Conservation (phyloP, 2,113 vertebrate species). For the Poeciliopsis occidentalis region DNA sequence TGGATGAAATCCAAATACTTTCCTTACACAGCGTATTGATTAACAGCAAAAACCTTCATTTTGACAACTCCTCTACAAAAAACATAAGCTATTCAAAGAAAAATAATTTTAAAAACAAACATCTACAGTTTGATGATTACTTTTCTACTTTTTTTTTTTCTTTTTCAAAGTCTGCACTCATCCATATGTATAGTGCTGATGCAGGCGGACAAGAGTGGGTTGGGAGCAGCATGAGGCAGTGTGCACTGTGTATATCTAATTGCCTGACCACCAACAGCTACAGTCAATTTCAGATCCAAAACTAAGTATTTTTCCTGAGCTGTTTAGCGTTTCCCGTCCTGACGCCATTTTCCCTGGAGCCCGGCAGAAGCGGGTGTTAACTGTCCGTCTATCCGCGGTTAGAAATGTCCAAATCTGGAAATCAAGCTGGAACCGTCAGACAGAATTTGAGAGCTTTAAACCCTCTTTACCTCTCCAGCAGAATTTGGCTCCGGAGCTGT, state of each 20-base stretch:
- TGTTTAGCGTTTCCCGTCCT: constrained; percentile 32
- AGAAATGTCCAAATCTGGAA: constrained; percentile 56
- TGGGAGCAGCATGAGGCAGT: constrained; percentile 51
- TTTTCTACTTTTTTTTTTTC: constrained; percentile 19
- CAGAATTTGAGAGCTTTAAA: constrained; percentile 46
- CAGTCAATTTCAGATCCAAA: constrained; percentile 56
- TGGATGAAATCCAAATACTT: constrained; percentile 1
- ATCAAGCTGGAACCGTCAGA: constrained; percentile 54
- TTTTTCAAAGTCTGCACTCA: constrained; percentile 40
- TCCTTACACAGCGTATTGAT: neutral
- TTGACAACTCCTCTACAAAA: neutral
- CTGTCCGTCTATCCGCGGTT: constrained; percentile 42
- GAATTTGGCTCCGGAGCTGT: constrained; percentile 37
- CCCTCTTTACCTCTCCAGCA: constrained; percentile 32
- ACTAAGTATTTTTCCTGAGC: constrained; percentile 42
- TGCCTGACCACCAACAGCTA: constrained; percentile 69
- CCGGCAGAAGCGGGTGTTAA: constrained; percentile 28
- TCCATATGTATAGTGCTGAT: constrained; percentile 64
- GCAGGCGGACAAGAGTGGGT: constrained; percentile 48
- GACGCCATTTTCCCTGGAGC: constrained; percentile 38
- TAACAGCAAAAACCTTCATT: neutral
- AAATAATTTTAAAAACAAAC: constrained; percentile 10
- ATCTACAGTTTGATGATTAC: constrained; percentile 2
- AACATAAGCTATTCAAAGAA: constrained; percentile 16
- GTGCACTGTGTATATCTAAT: constrained; percentile 69